Evolutionary conservation across 2,113 vertebrate species (phyloP).

Genomic region (Siphamia tubifer): DNA sequence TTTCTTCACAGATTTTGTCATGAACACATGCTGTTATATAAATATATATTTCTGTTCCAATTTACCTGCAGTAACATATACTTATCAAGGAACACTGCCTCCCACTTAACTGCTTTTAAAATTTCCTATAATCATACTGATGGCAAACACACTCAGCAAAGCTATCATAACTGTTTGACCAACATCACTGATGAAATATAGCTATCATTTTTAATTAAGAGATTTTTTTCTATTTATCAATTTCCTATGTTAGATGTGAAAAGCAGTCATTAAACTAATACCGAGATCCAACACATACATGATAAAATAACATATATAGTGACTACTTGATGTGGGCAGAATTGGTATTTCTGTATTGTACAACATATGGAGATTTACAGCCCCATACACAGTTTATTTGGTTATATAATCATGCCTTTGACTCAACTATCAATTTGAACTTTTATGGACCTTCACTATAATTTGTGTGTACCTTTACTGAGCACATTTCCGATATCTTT

Average conservation of each 20-base stretch:
- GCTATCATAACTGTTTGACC: background rate
- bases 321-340: too few species aligned
- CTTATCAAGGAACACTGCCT: background rate
- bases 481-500: slow-evolving; percentile 19
- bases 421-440: too few species aligned
- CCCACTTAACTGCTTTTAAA: background rate
- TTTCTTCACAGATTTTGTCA: background rate
- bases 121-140: background rate
- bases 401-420: too few species aligned
- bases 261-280: too few species aligned
- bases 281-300: too few species aligned
- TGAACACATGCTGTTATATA: too few species aligned
- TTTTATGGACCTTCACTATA: too few species aligned
- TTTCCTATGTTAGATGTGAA: background rate
- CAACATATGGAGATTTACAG: too few species aligned
- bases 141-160: background rate
- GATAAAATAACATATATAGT: too few species aligned
- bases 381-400: too few species aligned
- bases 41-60: background rate
- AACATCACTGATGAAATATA: background rate
- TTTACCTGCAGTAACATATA: background rate
- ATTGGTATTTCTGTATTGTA: too few species aligned
- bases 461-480: slow-evolving; percentile 11
- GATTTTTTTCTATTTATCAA: background rate
- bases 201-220: too few species aligned